phyloP scores from a whole-genome alignment of 1,140 invertebrate species.

The Mesaphorura yosii region DNA sequence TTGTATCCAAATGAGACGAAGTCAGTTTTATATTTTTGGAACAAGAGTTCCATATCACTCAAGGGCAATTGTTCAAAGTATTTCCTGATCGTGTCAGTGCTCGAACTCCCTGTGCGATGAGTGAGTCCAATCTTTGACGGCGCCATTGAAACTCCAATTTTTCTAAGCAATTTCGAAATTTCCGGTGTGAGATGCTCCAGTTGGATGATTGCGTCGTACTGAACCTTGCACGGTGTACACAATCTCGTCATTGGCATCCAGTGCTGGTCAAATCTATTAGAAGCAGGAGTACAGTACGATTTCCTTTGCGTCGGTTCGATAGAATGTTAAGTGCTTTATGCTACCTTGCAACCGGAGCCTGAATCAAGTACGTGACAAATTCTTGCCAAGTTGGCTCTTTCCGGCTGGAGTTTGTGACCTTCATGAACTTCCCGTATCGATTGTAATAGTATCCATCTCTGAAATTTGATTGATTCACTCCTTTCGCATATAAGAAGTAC shows the following conservation, averaged over 20 bases:
- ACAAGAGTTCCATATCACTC: conserved; percentile 28
- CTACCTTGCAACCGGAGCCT: conserved; percentile 28
- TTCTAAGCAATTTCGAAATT: conserved; percentile 16
- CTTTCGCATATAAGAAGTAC: not conserved
- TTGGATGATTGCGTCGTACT: conserved; percentile 43
- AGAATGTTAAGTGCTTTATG: not conserved
- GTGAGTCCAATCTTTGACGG: conserved; percentile 12
- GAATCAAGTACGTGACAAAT: conserved; percentile 38
- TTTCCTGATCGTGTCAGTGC: conserved; percentile 13
- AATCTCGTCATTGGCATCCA: conserved; percentile 75
- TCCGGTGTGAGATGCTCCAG: conserved; percentile 30
- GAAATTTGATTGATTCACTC: no score
- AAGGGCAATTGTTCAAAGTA: conserved; percentile 23
- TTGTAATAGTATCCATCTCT: conserved; percentile 29
- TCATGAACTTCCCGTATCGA: conserved; percentile 25
- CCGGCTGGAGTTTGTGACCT: not conserved
- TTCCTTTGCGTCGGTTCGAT: no score
- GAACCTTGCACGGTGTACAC: conserved; percentile 71
- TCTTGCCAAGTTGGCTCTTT: conserved; percentile 40
- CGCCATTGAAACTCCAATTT: not conserved
- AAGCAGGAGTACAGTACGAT: not conserved
- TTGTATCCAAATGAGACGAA: conserved; percentile 33
- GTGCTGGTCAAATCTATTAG: conserved; percentile 68
- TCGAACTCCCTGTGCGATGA: conserved; percentile 21
- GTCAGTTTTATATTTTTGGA: conserved; percentile 31